Evolutionary conservation across 2,113 vertebrate species (phyloP).

Genomic region (Trogon melanurus): DNA sequence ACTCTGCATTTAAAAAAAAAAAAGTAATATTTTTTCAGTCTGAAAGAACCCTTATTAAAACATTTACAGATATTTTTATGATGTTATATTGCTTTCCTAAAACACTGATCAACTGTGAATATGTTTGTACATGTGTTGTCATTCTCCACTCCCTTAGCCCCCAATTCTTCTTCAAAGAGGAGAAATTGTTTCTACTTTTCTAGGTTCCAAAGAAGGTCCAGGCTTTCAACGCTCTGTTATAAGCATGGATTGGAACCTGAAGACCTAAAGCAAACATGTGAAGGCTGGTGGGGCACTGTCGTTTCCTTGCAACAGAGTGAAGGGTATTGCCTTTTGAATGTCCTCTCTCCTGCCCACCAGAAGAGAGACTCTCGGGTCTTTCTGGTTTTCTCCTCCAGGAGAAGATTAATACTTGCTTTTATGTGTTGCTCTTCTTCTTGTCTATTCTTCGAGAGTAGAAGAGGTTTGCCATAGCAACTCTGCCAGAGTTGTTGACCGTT

Average conservation of each 20-base stretch:
- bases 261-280: neutral
- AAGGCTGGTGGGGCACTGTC: neutral
- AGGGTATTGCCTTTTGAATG: neutral
- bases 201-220: neutral
- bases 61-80: slow-evolving; percentile 11
- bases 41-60: slow-evolving; percentile 40
- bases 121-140: neutral
- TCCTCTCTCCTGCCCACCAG: neutral
- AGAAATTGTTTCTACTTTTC: neutral
- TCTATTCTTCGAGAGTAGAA: neutral
- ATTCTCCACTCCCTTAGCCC: neutral
- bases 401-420: neutral
- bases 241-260: neutral
- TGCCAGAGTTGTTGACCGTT: neutral
- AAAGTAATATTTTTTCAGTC: neutral
- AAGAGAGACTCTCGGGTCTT: rapidly evolving
- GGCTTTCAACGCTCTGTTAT: neutral
- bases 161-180: neutral
- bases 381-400: neutral
- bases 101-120: neutral
- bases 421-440: rapidly evolving
- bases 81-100: slow-evolving; percentile 17
- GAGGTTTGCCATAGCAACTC: neutral
- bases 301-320: neutral
- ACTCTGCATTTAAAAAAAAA: neutral